These are phyloP conservation scores for Sebastes trivittatus DNA, from an alignment of 2,797 vertebrate species.

Conservation along the genomic window DNA sequence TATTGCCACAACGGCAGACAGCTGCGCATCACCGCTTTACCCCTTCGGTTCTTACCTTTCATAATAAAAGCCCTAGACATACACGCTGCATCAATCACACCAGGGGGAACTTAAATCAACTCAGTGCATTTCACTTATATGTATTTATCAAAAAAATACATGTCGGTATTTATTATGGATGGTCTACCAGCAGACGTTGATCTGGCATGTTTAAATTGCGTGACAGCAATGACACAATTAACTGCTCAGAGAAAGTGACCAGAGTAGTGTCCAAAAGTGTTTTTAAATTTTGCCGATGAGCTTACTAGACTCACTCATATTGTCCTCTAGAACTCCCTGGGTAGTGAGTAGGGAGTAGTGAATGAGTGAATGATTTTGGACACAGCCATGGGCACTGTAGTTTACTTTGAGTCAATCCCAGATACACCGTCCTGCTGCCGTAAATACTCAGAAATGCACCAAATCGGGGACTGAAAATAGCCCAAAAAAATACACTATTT, in stretches of 20 bases:
- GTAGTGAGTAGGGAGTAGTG: neutral
- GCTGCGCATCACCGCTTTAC: no score
- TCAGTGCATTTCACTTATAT: neutral
- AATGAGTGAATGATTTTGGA: neutral
- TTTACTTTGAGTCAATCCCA: neutral
- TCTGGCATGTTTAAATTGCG: neutral
- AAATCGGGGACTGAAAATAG: neutral
- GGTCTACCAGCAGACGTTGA: neutral
- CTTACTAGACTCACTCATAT: neutral
- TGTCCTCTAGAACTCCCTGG: neutral
- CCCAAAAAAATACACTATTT: neutral
- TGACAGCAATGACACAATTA: neutral
- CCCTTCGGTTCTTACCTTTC: no score
- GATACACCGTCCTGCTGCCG: neutral
- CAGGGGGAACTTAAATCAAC: neutral
- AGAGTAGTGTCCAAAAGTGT: neutral
- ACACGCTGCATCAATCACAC: no score
- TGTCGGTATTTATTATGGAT: neutral
- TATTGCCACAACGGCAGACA: no score
- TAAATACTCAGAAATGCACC: neutral
- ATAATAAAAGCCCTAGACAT: no score
- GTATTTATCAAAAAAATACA: neutral
- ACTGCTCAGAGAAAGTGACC: neutral
- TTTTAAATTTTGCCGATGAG: neutral
- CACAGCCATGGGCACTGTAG: neutral